phyloP scores from a whole-genome alignment of 2,888 invertebrate species.

The Drosophila nigricruria region DNA sequence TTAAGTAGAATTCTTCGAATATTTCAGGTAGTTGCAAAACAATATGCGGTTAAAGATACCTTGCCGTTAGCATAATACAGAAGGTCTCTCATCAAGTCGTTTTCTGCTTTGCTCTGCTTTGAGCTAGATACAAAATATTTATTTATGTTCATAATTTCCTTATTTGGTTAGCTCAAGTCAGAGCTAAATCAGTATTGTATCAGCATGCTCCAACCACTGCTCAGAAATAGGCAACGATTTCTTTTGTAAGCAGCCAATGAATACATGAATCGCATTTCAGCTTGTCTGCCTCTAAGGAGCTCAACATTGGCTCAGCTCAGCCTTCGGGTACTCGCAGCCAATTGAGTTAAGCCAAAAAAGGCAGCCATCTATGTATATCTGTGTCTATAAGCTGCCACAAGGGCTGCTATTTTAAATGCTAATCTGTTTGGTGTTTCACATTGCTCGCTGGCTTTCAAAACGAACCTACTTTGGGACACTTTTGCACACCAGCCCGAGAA shows the following conservation, averaged over 20 bases:
- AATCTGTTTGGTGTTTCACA: constrained; percentile 59
- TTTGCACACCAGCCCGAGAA: constrained; percentile 11
- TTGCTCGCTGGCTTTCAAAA: constrained; percentile 46
- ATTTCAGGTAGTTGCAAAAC: constrained; percentile 1
- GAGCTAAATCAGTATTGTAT: background rate
- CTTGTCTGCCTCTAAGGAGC: constrained; percentile 18
- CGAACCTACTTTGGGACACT: constrained; percentile 53
- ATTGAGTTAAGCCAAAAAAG: constrained; percentile 13
- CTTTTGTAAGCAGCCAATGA: constrained; percentile 30
- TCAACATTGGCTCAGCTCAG: background rate
- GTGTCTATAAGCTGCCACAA: constrained; percentile 18
- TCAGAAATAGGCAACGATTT: constrained; percentile 55
- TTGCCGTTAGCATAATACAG: constrained; percentile 4
- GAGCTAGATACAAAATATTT: constrained; percentile 5
- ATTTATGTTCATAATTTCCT: constrained; percentile 1
- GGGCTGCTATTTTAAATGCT: constrained; percentile 70
- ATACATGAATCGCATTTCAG: constrained; percentile 51
- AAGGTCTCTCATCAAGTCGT: background rate
- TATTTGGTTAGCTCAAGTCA: background rate
- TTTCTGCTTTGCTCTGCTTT: background rate
- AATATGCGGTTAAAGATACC: background rate
- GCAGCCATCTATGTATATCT: constrained; percentile 10
- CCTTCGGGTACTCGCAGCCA: constrained; percentile 5
- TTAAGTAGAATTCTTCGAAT: constrained; percentile 46
- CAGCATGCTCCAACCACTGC: constrained; percentile 15